These are phyloP conservation scores for Nomada lathburiana DNA, from an alignment of 2,888 invertebrate genomes.

Conservation along the genomic window DNA sequence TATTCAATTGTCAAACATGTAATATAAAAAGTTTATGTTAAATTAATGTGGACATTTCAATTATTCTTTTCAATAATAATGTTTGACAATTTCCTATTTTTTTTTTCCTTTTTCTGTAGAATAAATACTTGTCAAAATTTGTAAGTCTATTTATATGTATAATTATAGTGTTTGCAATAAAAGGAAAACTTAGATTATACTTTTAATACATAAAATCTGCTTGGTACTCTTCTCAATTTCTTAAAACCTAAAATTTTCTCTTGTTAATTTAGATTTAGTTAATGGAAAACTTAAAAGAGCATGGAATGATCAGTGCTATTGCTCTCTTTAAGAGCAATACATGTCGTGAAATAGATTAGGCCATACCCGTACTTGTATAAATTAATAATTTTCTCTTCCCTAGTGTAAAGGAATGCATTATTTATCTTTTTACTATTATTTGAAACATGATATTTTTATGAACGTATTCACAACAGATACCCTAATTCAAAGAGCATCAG, in stretches of 20 bases:
- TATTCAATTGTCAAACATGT: constrained; percentile 40
- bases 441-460: constrained; percentile 70
- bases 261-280: constrained; percentile 55
- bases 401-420: constrained; percentile 65
- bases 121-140: constrained; percentile 29
- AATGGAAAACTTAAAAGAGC: constrained; percentile 59
- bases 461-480: constrained; percentile 78
- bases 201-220: constrained; percentile 59
- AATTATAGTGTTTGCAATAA: constrained; percentile 21
- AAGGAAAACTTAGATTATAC: constrained; percentile 37
- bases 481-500: constrained; percentile 73
- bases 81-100: constrained; percentile 14
- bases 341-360: constrained; percentile 63
- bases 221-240: constrained; percentile 63
- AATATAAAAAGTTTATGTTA: constrained; percentile 34
- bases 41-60: constrained; percentile 36
- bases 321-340: constrained; percentile 59
- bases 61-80: constrained; percentile 20
- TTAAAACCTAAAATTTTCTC: constrained; percentile 54
- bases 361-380: constrained; percentile 55
- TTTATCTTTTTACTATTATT: constrained; percentile 56
- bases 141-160: constrained; percentile 16
- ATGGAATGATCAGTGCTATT: constrained; percentile 73
- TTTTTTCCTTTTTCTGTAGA: constrained; percentile 8
- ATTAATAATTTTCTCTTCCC: constrained; percentile 58